Evolutionary conservation across 2,888 invertebrate species (phyloP).

Genomic region (Julus scanicus): DNA sequence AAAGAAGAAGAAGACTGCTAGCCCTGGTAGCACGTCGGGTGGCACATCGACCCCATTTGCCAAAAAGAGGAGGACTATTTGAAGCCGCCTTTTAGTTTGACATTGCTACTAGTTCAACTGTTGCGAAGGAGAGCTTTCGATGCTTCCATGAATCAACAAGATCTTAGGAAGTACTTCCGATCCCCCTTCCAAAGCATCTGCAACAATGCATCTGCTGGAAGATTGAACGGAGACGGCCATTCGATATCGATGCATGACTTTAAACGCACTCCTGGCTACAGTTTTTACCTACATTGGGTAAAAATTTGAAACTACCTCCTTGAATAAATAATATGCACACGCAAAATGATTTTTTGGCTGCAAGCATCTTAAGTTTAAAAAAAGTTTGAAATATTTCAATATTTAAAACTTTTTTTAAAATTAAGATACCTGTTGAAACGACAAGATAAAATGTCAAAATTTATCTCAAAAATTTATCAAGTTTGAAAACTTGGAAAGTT

Average conservation of each 20-base stretch:
- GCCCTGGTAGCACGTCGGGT: neutral
- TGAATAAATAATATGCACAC: no score
- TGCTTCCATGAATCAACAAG: neutral
- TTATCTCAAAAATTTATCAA: no score
- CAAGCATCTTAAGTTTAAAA: no score
- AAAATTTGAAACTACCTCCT: no score
- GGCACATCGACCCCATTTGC: neutral
- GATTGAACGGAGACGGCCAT: neutral
- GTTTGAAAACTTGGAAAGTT: no score
- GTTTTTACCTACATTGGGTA: no score
- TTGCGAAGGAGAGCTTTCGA: neutral
- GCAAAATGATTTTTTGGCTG: no score
- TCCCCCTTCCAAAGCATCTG: neutral
- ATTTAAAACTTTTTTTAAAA: no score
- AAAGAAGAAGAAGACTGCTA: neutral
- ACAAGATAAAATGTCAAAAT: no score
- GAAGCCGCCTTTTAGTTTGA: neutral
- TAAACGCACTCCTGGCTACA: no score
- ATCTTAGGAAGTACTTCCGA: neutral
- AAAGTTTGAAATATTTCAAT: no score
- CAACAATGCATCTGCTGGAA: neutral
- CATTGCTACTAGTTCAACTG: neutral
- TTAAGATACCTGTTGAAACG: no score
- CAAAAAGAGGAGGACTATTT: neutral
- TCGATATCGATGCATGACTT: neutral